Conservation (phyloP, 1,140 invertebrate genomes). For the Zaprionus ornatus region DNA sequence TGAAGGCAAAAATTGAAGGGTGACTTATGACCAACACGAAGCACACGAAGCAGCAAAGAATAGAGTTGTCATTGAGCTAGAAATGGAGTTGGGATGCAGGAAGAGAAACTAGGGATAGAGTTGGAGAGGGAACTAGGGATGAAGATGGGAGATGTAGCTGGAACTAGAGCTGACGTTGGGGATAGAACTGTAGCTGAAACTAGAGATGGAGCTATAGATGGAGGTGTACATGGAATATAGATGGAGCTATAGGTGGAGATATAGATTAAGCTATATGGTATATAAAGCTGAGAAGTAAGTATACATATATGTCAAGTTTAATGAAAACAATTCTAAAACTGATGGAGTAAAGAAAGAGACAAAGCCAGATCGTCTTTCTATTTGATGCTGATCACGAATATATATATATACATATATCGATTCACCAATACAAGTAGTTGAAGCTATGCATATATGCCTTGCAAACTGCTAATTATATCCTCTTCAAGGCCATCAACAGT, state of each 20-base stretch:
- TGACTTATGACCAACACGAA: conserved; percentile 69
- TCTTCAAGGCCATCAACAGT: too few relatives aligned
- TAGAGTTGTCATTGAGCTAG: conserved; percentile 65
- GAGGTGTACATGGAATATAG: too few relatives aligned
- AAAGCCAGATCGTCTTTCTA: not conserved
- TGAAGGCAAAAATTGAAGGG: conserved; percentile 56
- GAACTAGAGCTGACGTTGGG: too few relatives aligned
- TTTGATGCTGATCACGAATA: not conserved
- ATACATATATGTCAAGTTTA: too few relatives aligned
- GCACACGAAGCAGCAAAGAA: conserved; percentile 23
- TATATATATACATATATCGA: too few relatives aligned
- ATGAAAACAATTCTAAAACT: not conserved
- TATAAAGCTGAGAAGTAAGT: too few relatives aligned
- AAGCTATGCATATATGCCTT: too few relatives aligned
- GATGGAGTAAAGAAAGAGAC: not conserved
- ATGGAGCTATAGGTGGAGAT: too few relatives aligned
- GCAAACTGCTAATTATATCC: too few relatives aligned
- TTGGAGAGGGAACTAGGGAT: not conserved
- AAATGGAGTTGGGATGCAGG: not conserved
- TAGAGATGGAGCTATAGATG: too few relatives aligned
- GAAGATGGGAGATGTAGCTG: not conserved
- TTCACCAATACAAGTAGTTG: too few relatives aligned
- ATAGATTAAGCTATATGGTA: accelerated
- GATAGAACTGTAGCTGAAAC: too few relatives aligned
- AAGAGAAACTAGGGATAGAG: not conserved